A percentile compares a stretch with the other conserved stretches of the same genome.
Evolutionary conservation across 2,888 invertebrate genomes (phyloP).

Genomic region (Agriopis leucophaearia): DNA sequence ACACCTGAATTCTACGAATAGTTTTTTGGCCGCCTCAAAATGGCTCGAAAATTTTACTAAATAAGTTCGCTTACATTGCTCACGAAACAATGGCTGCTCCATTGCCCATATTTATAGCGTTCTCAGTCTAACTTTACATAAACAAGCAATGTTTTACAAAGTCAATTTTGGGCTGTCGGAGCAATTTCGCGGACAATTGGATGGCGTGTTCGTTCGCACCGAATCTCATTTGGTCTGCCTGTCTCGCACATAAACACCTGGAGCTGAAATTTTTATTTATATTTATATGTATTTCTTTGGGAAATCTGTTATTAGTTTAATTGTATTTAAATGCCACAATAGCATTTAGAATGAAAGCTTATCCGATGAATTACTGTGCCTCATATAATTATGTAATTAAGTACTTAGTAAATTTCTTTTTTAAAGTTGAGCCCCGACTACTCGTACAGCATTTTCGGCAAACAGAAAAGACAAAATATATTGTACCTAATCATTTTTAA

Average conservation of each 20-base stretch:
- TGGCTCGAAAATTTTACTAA: slow-evolving; percentile 67
- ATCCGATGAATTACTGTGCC: no score
- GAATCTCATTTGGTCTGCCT: slow-evolving; percentile 27
- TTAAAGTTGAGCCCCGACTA: no score
- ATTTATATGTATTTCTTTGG: no score
- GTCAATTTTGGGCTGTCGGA: slow-evolving; percentile 54
- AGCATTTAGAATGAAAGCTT: no score
- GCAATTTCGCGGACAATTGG: slow-evolving; percentile 48
- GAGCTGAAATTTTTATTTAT: no score
- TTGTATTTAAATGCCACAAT: no score
- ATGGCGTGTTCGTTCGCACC: slow-evolving; percentile 29
- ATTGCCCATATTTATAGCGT: slow-evolving; percentile 54
- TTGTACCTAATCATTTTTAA: no score
- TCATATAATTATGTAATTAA: no score
- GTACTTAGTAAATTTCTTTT: no score
- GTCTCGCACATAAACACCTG: not conserved
- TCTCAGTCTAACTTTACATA: slow-evolving; percentile 48
- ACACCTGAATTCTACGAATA: slow-evolving; percentile 32
- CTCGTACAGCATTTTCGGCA: no score
- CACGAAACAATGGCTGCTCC: slow-evolving; percentile 55
- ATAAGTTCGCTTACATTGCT: slow-evolving; percentile 68
- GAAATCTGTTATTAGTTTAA: no score
- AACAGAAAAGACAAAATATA: no score
- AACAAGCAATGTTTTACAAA: slow-evolving; percentile 53
- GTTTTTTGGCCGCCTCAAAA: slow-evolving; percentile 50